These are phyloP conservation scores for Drosophila parthenogenetica DNA, from an alignment of 2,888 invertebrate genomes.

Conservation along the genomic window DNA sequence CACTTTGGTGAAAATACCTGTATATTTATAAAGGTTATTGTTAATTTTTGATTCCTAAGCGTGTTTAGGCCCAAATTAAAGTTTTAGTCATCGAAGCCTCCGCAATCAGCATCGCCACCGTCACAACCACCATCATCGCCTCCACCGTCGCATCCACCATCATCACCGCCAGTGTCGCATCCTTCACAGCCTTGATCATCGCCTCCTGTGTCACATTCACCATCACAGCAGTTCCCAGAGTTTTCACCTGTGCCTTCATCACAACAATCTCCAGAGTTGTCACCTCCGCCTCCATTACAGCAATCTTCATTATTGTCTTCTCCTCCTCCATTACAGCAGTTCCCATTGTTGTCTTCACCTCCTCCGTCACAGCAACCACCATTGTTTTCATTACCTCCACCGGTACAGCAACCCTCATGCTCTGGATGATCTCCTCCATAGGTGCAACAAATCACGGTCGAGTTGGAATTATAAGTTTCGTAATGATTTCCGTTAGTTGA, in stretches of 20 bases:
- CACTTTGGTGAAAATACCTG: no score
- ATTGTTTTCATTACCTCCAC: no score
- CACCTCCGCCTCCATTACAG: background rate
- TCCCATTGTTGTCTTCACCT: no score
- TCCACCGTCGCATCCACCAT: background rate
- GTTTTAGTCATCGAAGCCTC: constrained; percentile 4
- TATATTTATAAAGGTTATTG: no score
- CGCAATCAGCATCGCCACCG: background rate
- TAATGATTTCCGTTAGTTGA: no score
- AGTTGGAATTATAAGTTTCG: no score
- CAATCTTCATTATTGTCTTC: background rate
- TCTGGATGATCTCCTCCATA: no score
- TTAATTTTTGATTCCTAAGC: background rate
- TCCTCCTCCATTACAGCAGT: background rate
- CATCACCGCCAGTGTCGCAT: background rate
- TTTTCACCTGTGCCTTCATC: background rate
- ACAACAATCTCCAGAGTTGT: background rate
- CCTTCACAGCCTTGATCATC: background rate
- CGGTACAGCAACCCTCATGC: no score
- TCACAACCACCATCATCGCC: background rate
- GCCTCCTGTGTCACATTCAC: background rate
- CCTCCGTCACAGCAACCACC: no score
- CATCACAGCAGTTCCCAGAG: background rate
- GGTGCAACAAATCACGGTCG: no score
- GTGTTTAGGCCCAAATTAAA: background rate